phyloP scores from a whole-genome alignment of 2,113 vertebrate species.

The Fulmarus glacialis region DNA sequence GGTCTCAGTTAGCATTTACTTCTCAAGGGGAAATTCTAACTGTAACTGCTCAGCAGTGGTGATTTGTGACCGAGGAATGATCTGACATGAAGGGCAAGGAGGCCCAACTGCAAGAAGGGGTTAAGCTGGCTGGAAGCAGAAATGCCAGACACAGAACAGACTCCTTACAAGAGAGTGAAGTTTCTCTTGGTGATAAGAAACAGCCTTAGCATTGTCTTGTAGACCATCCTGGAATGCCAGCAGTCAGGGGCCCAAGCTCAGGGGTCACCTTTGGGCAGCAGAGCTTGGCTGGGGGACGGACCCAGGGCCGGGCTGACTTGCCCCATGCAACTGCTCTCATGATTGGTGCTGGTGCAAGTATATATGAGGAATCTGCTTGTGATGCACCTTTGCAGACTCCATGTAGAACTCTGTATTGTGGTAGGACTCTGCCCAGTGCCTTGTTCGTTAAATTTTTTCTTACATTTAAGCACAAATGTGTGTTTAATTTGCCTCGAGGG shows the following conservation, averaged over 20 bases:
- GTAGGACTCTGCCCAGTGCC: not conserved
- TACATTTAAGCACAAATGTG: not conserved
- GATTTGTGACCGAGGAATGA: not conserved
- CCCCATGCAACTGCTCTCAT: not conserved
- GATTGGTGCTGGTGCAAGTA: not conserved
- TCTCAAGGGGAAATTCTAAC: not conserved
- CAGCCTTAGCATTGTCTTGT: not conserved
- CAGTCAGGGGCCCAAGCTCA: not conserved
- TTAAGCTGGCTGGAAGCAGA: not conserved
- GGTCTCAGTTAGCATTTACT: not conserved
- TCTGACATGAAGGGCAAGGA: not conserved
- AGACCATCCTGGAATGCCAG: not conserved
- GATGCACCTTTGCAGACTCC: not conserved
- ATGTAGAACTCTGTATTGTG: rapidly evolving
- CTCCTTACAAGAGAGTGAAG: not conserved
- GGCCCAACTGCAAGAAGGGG: not conserved
- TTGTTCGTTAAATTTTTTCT: not conserved
- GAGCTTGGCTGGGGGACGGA: not conserved
- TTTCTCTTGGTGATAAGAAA: not conserved
- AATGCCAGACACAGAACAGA: not conserved
- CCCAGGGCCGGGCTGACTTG: not conserved
- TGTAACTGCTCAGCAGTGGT: not conserved
- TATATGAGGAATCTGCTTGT: not conserved
- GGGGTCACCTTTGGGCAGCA: not conserved
- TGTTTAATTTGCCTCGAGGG: not conserved